Conservation (phyloP, 2,888 invertebrate species). For the Pachliopta kotzebuea region DNA sequence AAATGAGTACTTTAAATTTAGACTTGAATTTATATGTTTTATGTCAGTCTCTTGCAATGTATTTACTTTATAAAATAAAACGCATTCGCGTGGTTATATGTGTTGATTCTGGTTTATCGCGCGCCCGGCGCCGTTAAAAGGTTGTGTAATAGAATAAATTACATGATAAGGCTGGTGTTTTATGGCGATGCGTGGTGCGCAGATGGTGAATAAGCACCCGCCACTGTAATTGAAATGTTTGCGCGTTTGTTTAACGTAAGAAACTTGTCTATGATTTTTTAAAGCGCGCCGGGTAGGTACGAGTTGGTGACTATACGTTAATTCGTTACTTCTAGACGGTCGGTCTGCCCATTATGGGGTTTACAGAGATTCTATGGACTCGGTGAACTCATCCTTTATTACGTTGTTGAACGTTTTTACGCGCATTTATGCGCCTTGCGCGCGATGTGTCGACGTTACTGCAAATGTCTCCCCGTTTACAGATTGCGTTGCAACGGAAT, state of each 20-base stretch:
- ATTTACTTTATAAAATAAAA: no score
- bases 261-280: conserved; percentile 7
- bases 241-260: neutral
- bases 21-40: no score
- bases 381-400: neutral
- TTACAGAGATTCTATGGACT: neutral
- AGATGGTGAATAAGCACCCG: conserved; percentile 15
- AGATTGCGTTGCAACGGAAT: no score
- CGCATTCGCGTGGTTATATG: neutral
- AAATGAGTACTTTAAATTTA: no score
- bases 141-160: conserved; percentile 24
- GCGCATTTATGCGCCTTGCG: neutral
- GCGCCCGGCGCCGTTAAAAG: neutral
- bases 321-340: neutral
- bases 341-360: neutral
- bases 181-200: conserved; percentile 15
- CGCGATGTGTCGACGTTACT: no score
- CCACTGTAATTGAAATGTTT: conserved; percentile 22
- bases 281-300: neutral
- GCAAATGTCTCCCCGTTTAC: no score
- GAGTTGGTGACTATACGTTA: conserved; percentile 7
- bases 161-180: conserved; percentile 18
- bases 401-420: neutral
- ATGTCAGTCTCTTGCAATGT: no score
- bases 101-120: neutral